These are phyloP conservation scores for Drosophila orena DNA, from an alignment of 1,140 invertebrate species.

Conservation along the genomic window DNA sequence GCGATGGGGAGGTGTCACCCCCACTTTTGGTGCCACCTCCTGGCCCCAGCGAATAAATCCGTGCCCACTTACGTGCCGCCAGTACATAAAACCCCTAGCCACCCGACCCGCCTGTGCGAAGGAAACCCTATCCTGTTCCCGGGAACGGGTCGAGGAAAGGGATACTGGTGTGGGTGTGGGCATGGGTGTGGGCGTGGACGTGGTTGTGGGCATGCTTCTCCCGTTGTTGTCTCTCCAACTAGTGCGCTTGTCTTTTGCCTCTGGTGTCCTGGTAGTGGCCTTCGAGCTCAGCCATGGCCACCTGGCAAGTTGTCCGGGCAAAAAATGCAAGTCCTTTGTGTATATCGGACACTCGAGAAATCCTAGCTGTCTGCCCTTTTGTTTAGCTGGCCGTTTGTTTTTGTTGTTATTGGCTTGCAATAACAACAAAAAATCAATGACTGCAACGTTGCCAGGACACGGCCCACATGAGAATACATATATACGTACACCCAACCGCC, in stretches of 20 bases:
- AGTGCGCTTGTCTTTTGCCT: constrained; percentile 18
- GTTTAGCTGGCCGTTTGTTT: constrained; percentile 23
- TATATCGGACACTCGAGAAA: constrained; percentile 61
- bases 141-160: not conserved
- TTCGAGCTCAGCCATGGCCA: constrained; percentile 55
- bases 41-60: constrained; percentile 42
- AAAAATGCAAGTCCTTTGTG: constrained; percentile 49
- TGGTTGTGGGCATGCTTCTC: constrained; percentile 55
- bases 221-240: constrained; percentile 2
- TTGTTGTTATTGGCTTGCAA: constrained; percentile 49
- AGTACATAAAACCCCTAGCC: constrained; percentile 74
- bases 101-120: constrained; percentile 68
- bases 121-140: constrained; percentile 48
- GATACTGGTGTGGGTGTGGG: constrained; percentile 24
- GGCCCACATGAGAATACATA: constrained; percentile 25
- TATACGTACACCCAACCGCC: not conserved
- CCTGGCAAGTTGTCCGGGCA: constrained; percentile 21
- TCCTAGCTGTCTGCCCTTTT: constrained; percentile 52
- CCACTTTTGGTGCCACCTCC: not conserved
- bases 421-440: constrained; percentile 75
- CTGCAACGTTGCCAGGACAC: constrained; percentile 73
- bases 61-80: constrained; percentile 75
- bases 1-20: constrained; percentile 51
- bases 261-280: constrained; percentile 45
- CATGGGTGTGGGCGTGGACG: constrained; percentile 24